Evolutionary conservation across 2,797 vertebrate genomes (phyloP), one percentile per base, ranked within the genome.

Genomic region (Acanthis flammea): DNA sequence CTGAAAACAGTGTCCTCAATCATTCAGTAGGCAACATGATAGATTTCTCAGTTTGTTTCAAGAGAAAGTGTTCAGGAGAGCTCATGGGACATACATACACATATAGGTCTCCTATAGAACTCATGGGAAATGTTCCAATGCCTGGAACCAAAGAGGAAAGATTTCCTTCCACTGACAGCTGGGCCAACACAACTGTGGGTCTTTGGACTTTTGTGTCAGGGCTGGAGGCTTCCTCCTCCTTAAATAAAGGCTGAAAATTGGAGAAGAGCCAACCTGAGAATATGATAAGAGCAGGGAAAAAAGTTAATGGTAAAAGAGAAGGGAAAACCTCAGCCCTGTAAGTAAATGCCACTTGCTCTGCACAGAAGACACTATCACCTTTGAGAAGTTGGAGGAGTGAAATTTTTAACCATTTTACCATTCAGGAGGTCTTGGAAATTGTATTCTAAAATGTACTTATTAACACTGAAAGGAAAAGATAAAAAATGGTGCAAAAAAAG

Each of bases 331-430:
- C 35, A 73, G 42, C 9, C 39, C 65, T 90, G 1, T 74, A 61
- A 84, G 54, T 68, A 50, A 90, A 81, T 78, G 39, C 53, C 53
- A 71, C 73, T 90, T 88, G 27, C 23, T 92, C 62, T 72, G 50
- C 44, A 67, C 45, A 51, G 27, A 77, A 74, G 83, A 79, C 27
- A n/a, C 27, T 65, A 30, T 73, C 71, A 71, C 62, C 28, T 87
- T 78, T 37, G 31, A 81, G 51, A 88, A 86, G 58, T 60, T 86
- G 70, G 31, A 91, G 23, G 31, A 86, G 51, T 48, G 60, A 74
- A 28, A 27, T 65, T 89, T 94, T 90, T 85, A 86, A 88, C 62
- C 39, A 94, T 89, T 87, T 91, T 87, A 57, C 25, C 41, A 35
- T 83, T 93, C 53, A 68, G 57, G 23, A 70, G 39, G 22, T 23